Evolutionary conservation across 2,888 invertebrate species (phyloP).

Genomic region (Iphiclides podalirius): DNA sequence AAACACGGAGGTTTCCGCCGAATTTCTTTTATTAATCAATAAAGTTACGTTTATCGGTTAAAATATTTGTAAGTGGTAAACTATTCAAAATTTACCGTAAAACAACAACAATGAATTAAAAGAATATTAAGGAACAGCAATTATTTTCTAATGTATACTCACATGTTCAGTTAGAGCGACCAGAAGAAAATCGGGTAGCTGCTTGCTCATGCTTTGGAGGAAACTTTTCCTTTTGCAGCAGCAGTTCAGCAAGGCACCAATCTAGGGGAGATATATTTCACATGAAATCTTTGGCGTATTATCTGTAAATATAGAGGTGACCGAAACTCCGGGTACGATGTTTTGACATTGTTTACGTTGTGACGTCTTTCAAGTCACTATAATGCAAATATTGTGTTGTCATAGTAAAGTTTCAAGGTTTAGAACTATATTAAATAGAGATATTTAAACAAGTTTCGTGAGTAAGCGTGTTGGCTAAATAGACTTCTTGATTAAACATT

Average conservation of each 20-base stretch:
- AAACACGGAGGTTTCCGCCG: too few relatives aligned
- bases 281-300: too few relatives aligned
- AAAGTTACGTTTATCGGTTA: too few relatives aligned
- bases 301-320: too few relatives aligned
- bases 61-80: too few relatives aligned
- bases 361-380: constrained; percentile 1
- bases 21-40: too few relatives aligned
- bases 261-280: constrained; percentile 49
- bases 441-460: neutral
- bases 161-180: constrained; percentile 85
- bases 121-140: too few relatives aligned
- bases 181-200: constrained; percentile 85
- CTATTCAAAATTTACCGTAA: too few relatives aligned
- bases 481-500: neutral
- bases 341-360: too few relatives aligned
- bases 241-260: constrained; percentile 81
- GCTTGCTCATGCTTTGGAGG: constrained; percentile 83
- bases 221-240: constrained; percentile 88
- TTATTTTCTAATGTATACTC: constrained; percentile 41
- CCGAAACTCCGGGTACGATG: too few relatives aligned
- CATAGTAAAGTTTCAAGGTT: constrained; percentile 3
- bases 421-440: constrained; percentile 2
- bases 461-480: neutral
- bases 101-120: too few relatives aligned
- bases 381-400: constrained; percentile 2